Conservation (phyloP, 2,113 vertebrate genomes). For the Lepus europaeus region DNA sequence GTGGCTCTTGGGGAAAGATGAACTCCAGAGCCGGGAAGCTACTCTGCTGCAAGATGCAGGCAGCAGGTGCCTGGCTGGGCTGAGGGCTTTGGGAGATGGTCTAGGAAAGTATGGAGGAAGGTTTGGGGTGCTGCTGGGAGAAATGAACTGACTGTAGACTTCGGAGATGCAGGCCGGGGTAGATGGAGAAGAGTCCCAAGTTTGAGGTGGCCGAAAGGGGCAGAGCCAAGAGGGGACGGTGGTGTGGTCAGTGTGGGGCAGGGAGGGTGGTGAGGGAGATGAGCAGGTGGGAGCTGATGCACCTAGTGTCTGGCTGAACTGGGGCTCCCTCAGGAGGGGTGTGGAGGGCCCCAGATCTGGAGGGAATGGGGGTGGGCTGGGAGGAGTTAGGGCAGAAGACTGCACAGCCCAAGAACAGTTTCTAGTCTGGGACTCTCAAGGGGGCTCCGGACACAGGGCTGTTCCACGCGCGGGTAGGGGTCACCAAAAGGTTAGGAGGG, state of each 20-base stretch:
- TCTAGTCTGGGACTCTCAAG: slow-evolving; percentile 33
- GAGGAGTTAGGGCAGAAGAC: slow-evolving; percentile 26
- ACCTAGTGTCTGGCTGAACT: neutral
- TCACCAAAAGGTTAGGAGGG: slow-evolving; percentile 61
- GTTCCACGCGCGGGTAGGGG: neutral
- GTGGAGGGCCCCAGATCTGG: neutral
- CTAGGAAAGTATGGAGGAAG: neutral
- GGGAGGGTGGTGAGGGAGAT: neutral
- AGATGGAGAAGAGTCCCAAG: neutral
- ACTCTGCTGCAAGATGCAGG: neutral
- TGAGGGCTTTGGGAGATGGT: neutral
- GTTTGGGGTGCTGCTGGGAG: neutral
- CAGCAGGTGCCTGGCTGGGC: neutral
- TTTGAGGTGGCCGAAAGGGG: neutral
- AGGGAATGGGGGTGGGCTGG: slow-evolving; percentile 6
- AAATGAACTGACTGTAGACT: slow-evolving; percentile 32
- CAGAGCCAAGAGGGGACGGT: neutral
- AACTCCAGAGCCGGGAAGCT: slow-evolving; percentile 78
- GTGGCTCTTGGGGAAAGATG: slow-evolving; percentile 87
- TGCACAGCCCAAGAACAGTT: neutral
- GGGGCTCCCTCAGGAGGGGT: neutral
- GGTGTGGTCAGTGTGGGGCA: neutral
- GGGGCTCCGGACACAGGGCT: slow-evolving; percentile 1
- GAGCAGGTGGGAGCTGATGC: neutral
- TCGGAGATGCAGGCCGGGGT: neutral